These are phyloP conservation scores for Tachina fera DNA, from an alignment of 2,888 invertebrate species.

Conservation along the genomic window DNA sequence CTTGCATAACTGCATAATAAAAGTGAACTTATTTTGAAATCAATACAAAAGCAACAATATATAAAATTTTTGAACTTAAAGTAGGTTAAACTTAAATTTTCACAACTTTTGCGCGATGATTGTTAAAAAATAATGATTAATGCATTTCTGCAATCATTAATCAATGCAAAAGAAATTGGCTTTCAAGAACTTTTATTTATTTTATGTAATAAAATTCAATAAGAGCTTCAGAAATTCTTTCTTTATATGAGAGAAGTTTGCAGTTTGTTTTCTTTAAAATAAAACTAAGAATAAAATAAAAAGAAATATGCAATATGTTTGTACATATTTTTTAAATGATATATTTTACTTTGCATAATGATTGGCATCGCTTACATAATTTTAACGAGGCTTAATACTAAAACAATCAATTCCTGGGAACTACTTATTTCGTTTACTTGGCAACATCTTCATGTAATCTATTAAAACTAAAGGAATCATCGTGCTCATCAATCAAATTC, in stretches of 20 bases:
- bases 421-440: too few relatives aligned
- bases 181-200: neutral
- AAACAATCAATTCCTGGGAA: too few relatives aligned
- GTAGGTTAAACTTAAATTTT: slow-evolving; percentile 50
- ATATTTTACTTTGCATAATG: too few relatives aligned
- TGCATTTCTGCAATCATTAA: slow-evolving; percentile 20
- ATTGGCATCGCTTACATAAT: too few relatives aligned
- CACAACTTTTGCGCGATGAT: neutral
- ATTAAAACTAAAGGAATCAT: too few relatives aligned
- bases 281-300: too few relatives aligned
- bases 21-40: slow-evolving; percentile 5
- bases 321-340: neutral
- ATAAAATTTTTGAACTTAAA: slow-evolving; percentile 22
- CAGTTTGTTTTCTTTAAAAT: too few relatives aligned
- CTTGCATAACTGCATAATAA: neutral
- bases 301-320: neutral
- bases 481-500: too few relatives aligned
- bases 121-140: slow-evolving; percentile 23
- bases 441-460: too few relatives aligned
- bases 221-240: neutral
- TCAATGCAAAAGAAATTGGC: neutral
- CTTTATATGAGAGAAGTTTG: too few relatives aligned
- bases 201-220: neutral
- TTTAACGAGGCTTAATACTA: too few relatives aligned
- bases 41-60: slow-evolving; percentile 31